phyloP scores from a whole-genome alignment of 2,113 vertebrate species.

The Upupa epops region DNA sequence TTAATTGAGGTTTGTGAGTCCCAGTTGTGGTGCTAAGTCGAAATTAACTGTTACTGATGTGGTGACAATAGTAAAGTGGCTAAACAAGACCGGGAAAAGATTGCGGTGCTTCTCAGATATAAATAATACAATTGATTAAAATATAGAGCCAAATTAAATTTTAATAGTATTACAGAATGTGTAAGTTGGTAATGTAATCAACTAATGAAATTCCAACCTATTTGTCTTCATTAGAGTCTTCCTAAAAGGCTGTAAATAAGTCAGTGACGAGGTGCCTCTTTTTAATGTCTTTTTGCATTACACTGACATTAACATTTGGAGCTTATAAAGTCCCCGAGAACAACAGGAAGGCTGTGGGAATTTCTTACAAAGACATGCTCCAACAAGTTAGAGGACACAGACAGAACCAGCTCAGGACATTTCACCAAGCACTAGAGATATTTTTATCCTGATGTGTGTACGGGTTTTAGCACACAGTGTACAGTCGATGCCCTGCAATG shows the following conservation, averaged over 20 bases:
- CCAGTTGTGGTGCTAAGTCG: neutral
- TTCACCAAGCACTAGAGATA: neutral
- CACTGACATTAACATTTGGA: neutral
- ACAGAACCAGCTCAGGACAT: neutral
- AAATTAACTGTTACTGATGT: neutral
- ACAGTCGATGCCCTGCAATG: neutral
- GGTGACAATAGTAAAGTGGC: neutral
- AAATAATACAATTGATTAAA: neutral
- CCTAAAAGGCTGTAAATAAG: neutral
- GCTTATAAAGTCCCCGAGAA: neutral
- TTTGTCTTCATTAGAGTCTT: neutral
- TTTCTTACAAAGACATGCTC: neutral
- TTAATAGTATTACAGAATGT: neutral
- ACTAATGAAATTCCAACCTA: neutral
- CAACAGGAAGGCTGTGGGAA: neutral
- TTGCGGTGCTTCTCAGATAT: neutral
- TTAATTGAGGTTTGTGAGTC: neutral
- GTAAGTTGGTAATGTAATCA: neutral
- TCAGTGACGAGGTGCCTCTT: neutral
- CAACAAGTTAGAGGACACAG: neutral
- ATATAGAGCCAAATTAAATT: neutral
- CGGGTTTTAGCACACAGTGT: neutral
- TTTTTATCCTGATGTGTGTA: neutral
- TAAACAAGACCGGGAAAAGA: neutral
- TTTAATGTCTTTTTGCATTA: neutral